Evolutionary conservation across 35 echinoderm and acorn worm genomes (phyloP).

Genomic region (Eucidaris tribuloides): DNA sequence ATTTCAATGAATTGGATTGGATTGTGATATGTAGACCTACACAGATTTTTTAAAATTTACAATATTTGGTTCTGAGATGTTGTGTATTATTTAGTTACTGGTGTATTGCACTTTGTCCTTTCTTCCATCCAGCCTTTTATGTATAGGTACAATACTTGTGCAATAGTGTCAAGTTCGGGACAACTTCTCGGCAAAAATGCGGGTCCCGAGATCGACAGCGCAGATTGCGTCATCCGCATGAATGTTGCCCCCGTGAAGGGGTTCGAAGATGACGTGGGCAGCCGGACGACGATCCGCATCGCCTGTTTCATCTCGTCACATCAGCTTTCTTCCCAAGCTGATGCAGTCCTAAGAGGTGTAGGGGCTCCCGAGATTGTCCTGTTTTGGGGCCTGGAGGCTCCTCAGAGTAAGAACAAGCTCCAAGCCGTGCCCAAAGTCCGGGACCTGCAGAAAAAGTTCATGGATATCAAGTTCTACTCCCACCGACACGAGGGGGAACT

Average conservation of each 20-base stretch:
- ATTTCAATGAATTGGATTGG: too few relatives aligned
- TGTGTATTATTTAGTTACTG: too few relatives aligned
- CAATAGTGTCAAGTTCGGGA: constrained; percentile 74
- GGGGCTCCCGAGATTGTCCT: background rate
- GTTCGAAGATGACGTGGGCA: constrained; percentile 61
- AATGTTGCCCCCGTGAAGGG: constrained; percentile 56
- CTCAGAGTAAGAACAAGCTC: background rate
- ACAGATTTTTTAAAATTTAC: too few relatives aligned
- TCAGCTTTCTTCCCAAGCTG: constrained; percentile 5
- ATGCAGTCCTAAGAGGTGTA: background rate
- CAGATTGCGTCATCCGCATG: constrained; percentile 76
- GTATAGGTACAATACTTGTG: constrained; percentile 56
- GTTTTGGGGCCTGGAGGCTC: constrained; percentile 29
- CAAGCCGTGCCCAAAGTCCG: constrained; percentile 4
- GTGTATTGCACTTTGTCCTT: too few relatives aligned
- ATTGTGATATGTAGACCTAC: too few relatives aligned
- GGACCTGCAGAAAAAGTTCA: background rate
- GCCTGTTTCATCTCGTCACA: constrained; percentile 59
- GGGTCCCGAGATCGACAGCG: constrained; percentile 53
- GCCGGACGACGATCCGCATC: constrained; percentile 52
- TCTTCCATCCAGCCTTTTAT: constrained; percentile 42
- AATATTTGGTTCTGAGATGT: too few relatives aligned
- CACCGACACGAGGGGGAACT: background rate
- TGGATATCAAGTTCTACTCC: constrained; percentile 19
- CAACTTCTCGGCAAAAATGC: constrained; percentile 51